Evolutionary conservation across 1,140 invertebrate genomes (phyloP), one percentile per base, ranked within the genome.

Genomic region (Lepidotrigona ventralis): DNA sequence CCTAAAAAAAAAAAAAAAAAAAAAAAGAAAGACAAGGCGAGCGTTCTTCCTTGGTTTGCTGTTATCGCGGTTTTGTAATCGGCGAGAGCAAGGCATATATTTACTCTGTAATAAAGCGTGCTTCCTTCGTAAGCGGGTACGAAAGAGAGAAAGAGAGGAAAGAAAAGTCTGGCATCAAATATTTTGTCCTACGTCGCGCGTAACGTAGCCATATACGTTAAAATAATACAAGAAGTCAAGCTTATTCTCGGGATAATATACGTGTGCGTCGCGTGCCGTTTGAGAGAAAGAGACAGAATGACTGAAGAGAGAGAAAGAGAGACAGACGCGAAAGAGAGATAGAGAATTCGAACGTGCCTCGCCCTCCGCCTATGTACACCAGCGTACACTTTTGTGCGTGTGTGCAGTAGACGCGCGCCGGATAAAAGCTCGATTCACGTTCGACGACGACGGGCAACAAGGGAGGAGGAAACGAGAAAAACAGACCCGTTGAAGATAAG

Each of bases 141-240:
- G 71, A 75, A 29, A 60, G 54, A 75, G 51, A 71, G 54, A 78
- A 23, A 79, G 14, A n/a, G 51, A 76, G 29, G 74, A 29, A 81
- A 75, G 79, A 64, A 29, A 81, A 75, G 79, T 81, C 79, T 81
- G 79, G 70, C 79, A 81, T 81, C 56, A 73, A 73, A 73, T 81
- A 81, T 81, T 81, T 81, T 81, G 79, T 75, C 79, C 79, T 81
- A 81, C 71, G 79, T 54, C 79, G 79, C 56, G 79, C 46, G 79
- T 75, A 81, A 74, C 60, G 70, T 46, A 74, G 74, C 79, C 66
- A 72, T 75, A 54, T 66, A 66, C 46, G 56, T 60, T 46, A 81
- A 66, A 46, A 53, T 74, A 66, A 46, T 54, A 73, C 71, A 71
- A 46, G 60, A 71, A 46, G 60, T 66, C 56, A 74, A 81, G 79